Evolutionary conservation across 2,797 vertebrate genomes (phyloP).

Genomic region (Taenioides sp.): DNA sequence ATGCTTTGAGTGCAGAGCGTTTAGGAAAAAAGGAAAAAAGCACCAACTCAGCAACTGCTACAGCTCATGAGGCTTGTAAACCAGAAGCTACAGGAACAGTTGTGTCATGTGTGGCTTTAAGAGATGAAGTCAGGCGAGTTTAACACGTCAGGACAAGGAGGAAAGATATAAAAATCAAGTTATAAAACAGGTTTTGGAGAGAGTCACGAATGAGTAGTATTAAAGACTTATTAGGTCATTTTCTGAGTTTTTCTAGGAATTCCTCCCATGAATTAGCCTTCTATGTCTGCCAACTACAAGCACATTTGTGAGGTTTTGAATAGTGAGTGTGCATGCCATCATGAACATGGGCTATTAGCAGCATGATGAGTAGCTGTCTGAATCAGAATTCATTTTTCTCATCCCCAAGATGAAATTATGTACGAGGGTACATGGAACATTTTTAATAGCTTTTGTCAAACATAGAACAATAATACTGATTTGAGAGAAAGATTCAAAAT

Average conservation of each 20-base stretch:
- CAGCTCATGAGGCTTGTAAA: conserved; percentile 33
- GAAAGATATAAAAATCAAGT: neutral
- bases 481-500: too few relatives aligned
- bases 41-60: conserved; percentile 38
- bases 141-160: neutral
- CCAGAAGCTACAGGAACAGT: conserved; percentile 41
- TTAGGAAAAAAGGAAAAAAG: conserved; percentile 15
- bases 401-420: too few relatives aligned
- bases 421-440: too few relatives aligned
- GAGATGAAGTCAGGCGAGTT: conserved; percentile 28
- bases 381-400: too few relatives aligned
- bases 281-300: neutral
- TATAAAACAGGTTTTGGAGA: neutral
- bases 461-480: too few relatives aligned
- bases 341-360: too few relatives aligned
- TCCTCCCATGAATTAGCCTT: neutral
- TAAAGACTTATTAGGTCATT: neutral
- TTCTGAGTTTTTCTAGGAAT: too few relatives aligned
- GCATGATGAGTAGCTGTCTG: too few relatives aligned
- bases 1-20: conserved; percentile 26
- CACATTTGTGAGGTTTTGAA: neutral
- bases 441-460: too few relatives aligned
- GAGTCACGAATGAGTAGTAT: neutral
- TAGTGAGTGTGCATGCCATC: neutral
- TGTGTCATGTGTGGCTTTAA: conserved; percentile 45